Conservation (phyloP, 2,113 vertebrate species). For the Glaucomys volans region DNA sequence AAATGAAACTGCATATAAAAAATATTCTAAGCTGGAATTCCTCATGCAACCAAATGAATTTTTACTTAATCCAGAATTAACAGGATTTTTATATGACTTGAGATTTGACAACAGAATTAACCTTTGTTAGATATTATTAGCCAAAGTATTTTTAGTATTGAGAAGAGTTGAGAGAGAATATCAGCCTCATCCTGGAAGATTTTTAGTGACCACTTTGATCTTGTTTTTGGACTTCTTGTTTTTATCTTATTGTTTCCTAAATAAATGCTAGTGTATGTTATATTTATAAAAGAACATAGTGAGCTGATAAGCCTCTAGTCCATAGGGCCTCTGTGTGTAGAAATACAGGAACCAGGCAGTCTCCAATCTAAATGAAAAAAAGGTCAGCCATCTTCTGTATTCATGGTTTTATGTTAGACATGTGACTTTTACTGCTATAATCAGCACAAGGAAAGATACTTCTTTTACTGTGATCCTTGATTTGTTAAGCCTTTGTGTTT, state of each 20-base stretch:
- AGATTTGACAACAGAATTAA: conserved; percentile 28
- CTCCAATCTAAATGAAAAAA: conserved; percentile 14
- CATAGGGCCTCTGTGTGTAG: background rate
- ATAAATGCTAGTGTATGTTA: conserved; percentile 35
- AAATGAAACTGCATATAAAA: background rate
- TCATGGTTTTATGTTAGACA: background rate
- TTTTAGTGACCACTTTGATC: conserved; percentile 26
- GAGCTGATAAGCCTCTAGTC: background rate
- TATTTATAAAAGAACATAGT: background rate
- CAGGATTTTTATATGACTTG: background rate
- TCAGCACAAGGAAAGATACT: background rate
- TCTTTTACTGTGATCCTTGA: conserved; percentile 26
- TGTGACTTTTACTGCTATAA: conserved; percentile 8
- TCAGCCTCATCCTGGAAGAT: background rate
- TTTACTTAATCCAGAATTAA: conserved; percentile 25
- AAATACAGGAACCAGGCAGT: background rate
- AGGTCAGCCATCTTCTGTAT: background rate
- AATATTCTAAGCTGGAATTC: background rate
- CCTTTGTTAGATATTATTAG: conserved; percentile 14
- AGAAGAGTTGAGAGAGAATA: background rate
- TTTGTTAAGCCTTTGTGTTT: conserved; percentile 45
- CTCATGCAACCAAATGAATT: background rate
- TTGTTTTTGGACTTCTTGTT: background rate
- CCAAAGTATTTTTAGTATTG: background rate
- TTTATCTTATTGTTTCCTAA: conserved; percentile 49